A percentile compares a stretch with the other conserved stretches of the same genome.
These are phyloP conservation scores for Polypedilum pembai DNA, from an alignment of 1,140 invertebrate species.

Conservation along the genomic window DNA sequence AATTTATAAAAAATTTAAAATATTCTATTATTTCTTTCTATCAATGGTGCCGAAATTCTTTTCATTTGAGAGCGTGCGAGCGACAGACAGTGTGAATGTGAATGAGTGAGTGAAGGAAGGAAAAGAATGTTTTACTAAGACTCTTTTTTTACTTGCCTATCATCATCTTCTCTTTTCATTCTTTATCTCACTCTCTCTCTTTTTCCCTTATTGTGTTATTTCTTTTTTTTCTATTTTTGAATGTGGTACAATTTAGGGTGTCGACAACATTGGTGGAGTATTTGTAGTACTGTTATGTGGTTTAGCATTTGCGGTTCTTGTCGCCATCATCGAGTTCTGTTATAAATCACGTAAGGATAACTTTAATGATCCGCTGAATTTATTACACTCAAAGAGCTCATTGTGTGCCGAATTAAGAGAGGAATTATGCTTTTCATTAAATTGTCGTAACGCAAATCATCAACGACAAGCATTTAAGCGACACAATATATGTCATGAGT, in stretches of 20 bases:
- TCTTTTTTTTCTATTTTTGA: no score
- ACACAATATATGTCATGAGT: slow-evolving; percentile 35
- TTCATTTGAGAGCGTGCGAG: no score
- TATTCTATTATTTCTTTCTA: neutral
- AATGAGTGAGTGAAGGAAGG: neutral
- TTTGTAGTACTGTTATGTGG: slow-evolving; percentile 93
- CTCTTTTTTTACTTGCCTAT: neutral
- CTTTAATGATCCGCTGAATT: slow-evolving; percentile 59
- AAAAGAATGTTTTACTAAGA: neutral
- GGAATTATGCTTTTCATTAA: slow-evolving; percentile 82
- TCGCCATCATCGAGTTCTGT: slow-evolving; percentile 88
- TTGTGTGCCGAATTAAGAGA: slow-evolving; percentile 61
- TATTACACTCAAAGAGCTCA: slow-evolving; percentile 57
- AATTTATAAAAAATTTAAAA: no score
- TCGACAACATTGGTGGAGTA: slow-evolving; percentile 65
- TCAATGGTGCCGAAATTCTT: slow-evolving; percentile 12
- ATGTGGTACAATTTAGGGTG: slow-evolving; percentile 30
- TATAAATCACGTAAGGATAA: slow-evolving; percentile 88
- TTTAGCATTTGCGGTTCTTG: slow-evolving; percentile 74
- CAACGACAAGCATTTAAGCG: slow-evolving; percentile 67
- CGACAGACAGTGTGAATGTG: neutral
- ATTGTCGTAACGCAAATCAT: slow-evolving; percentile 63
- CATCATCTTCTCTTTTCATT: neutral
- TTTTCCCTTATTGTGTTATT: neutral
- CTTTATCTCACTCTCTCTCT: neutral